Evolutionary conservation across 30 jellyfish, hydroid and myxozoan species (phyloP).

Genomic region (Morbakka virulenta): DNA sequence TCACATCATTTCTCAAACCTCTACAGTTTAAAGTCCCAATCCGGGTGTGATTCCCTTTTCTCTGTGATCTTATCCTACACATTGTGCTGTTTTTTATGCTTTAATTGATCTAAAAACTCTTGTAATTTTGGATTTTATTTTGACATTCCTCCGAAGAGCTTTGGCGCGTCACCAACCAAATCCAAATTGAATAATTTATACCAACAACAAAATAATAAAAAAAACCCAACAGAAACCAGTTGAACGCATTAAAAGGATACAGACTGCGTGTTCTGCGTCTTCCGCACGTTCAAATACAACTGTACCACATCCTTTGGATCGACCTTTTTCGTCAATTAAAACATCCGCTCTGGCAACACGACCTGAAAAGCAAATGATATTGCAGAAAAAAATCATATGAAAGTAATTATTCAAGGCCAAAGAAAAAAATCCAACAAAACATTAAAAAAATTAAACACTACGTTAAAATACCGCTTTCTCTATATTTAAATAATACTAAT

Average conservation of each 20-base stretch:
- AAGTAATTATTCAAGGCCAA: not conserved
- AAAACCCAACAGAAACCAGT: too few species aligned
- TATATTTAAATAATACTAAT: too few species aligned
- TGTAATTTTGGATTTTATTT: too few species aligned
- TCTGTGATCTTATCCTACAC: too few species aligned
- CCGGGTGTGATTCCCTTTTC: too few species aligned
- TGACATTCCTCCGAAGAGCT: too few species aligned
- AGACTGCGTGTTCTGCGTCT: slow-evolving; percentile 86
- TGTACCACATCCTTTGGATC: slow-evolving; percentile 91
- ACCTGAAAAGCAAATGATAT: slow-evolving; percentile 30
- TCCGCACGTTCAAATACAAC: slow-evolving; percentile 71
- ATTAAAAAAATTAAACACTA: not conserved
- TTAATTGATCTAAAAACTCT: too few species aligned
- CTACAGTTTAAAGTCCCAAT: too few species aligned
- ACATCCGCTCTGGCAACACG: slow-evolving; percentile 84
- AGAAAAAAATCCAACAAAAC: not conserved
- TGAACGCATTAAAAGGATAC: slow-evolving; percentile 57
- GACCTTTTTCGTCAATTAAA: slow-evolving; percentile 72
- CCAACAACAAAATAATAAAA: not conserved
- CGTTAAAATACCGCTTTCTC: not conserved
- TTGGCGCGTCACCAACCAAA: too few species aligned
- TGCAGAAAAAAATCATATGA: not conserved
- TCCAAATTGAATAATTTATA: too few species aligned
- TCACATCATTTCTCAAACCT: too few species aligned
- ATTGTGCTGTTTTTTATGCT: too few species aligned